A percentile compares a stretch with the other conserved stretches of the same genome.
phyloP scores from a whole-genome alignment of 2,797 vertebrate species.

The Betta splendens region DNA sequence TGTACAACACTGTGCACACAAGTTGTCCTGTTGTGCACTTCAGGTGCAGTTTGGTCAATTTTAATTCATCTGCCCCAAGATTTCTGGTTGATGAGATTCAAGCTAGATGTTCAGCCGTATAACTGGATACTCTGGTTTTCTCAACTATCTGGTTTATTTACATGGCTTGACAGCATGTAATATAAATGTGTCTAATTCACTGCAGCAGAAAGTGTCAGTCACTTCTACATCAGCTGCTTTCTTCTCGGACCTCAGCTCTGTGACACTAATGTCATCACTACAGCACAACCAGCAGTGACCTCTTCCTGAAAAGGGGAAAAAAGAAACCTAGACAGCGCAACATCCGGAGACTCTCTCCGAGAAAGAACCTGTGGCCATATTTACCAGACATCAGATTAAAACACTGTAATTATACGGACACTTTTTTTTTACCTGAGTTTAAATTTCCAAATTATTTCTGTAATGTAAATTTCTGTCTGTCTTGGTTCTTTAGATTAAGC shows the following conservation, averaged over 20 bases:
- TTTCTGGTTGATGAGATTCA: too few relatives aligned
- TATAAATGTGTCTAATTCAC: background rate
- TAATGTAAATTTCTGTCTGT: background rate
- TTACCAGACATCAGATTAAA: background rate
- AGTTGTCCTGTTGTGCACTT: too few relatives aligned
- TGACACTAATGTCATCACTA: background rate
- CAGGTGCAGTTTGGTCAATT: too few relatives aligned
- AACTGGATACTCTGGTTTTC: too few relatives aligned
- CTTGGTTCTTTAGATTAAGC: conserved; percentile 4
- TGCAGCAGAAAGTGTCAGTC: background rate
- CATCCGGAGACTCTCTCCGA: background rate
- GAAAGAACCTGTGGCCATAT: too few relatives aligned
- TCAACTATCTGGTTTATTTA: too few relatives aligned
- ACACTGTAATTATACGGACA: background rate
- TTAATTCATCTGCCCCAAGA: too few relatives aligned
- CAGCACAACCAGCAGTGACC: conserved; percentile 4
- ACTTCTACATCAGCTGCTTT: background rate
- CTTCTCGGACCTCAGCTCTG: conserved; percentile 15
- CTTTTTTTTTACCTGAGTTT: background rate
- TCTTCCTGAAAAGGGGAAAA: background rate
- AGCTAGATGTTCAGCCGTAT: too few relatives aligned
- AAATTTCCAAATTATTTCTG: background rate
- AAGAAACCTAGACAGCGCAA: conserved; percentile 1
- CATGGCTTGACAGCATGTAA: too few relatives aligned
- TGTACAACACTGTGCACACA: background rate